A percentile compares a stretch with the other conserved stretches of the same genome.
These are phyloP conservation scores for Pantherophis vulpinus DNA, from an alignment of 2,797 vertebrate species.

Conservation along the genomic window DNA sequence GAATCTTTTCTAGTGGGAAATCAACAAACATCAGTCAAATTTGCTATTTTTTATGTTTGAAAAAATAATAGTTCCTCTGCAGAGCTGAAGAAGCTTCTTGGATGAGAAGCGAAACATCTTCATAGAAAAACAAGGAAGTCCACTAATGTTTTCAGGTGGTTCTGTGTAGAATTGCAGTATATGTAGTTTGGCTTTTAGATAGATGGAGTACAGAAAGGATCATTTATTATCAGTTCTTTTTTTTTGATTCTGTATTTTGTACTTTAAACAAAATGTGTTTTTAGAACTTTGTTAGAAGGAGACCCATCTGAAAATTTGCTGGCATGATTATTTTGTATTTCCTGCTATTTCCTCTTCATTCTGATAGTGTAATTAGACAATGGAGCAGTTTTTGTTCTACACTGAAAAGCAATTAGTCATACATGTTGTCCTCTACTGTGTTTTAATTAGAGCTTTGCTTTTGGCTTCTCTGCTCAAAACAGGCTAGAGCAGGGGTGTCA, in stretches of 20 bases:
- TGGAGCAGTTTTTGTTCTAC: slow-evolving; percentile 50
- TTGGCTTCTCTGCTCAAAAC: slow-evolving; percentile 47
- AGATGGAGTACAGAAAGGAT: background rate
- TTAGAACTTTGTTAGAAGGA: slow-evolving; percentile 40
- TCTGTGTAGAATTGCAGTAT: background rate
- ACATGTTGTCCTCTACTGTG: slow-evolving; percentile 50
- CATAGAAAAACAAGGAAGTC: too few species aligned
- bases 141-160: background rate
- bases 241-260: slow-evolving; percentile 8
- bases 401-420: slow-evolving; percentile 63
- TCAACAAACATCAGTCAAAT: background rate
- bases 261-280: background rate
- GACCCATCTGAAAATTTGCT: slow-evolving; percentile 32
- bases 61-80: background rate
- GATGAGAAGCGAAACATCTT: too few species aligned
- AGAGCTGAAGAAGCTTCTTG: too few species aligned
- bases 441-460: slow-evolving; percentile 53
- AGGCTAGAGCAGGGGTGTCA: slow-evolving; percentile 14
- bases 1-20: background rate
- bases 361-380: slow-evolving; percentile 55
- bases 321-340: slow-evolving; percentile 50
- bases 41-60: background rate
- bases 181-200: background rate
- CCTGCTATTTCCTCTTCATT: slow-evolving; percentile 60
- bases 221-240: slow-evolving; percentile 23